These are phyloP conservation scores for Clarias magur DNA, from an alignment of 2,113 vertebrate genomes.

Conservation along the genomic window DNA sequence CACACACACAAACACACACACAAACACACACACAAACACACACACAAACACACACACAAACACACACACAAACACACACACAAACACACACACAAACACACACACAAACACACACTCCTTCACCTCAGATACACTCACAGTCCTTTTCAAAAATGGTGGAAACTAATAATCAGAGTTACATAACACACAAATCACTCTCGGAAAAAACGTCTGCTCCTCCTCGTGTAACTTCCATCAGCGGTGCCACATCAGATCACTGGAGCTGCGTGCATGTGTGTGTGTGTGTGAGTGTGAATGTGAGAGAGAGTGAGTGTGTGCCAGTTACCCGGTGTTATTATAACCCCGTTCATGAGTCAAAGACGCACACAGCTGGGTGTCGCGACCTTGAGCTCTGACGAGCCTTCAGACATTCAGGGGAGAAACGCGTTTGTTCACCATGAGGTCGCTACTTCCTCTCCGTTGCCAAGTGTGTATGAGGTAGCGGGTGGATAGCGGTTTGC, in stretches of 20 bases:
- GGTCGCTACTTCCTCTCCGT: not conserved
- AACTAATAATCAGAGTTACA: not conserved
- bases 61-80: not conserved
- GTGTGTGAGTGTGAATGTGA: too few species aligned
- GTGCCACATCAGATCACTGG: not conserved
- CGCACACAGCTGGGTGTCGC: not conserved
- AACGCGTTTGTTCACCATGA: not conserved
- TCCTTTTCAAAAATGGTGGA: not conserved
- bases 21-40: not conserved
- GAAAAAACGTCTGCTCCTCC: not conserved
- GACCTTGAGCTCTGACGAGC: not conserved
- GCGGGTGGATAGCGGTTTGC: not conserved
- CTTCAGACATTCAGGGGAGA: not conserved
- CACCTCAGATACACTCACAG: not conserved
- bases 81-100: not conserved
- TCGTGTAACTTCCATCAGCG: not conserved
- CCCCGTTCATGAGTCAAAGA: not conserved
- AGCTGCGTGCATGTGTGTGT: not conserved
- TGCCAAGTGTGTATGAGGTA: not conserved
- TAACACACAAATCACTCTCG: not conserved
- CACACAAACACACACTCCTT: not conserved
- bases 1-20: not conserved
- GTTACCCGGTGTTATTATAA: not conserved
- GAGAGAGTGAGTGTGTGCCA: too few species aligned
- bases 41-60: too few species aligned